Conservation (phyloP, 2,888 invertebrate genomes). For the Plebejus melissa region DNA sequence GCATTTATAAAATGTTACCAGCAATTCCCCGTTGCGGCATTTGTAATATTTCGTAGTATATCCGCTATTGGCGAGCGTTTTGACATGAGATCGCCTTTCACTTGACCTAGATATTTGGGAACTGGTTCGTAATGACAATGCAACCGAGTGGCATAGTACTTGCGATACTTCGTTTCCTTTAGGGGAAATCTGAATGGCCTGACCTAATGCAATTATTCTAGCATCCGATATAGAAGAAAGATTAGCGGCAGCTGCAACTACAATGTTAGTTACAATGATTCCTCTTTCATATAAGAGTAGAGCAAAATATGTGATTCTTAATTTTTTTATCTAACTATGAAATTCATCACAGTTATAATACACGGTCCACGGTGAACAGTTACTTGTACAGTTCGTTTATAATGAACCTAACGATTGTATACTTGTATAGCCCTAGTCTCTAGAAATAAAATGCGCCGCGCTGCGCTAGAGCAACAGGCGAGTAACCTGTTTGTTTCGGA, state of each 20-base stretch:
- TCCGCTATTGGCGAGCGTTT: slow-evolving; percentile 55
- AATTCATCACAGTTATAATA: background rate
- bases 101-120: slow-evolving; percentile 76
- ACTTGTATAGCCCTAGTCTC: slow-evolving; percentile 45
- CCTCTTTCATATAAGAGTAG: background rate
- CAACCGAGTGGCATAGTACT: slow-evolving; percentile 47
- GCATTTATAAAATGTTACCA: slow-evolving; percentile 8
- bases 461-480: slow-evolving; percentile 59
- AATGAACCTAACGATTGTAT: slow-evolving; percentile 33
- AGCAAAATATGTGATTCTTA: background rate
- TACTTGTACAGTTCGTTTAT: slow-evolving; percentile 25
- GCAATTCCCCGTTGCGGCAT: slow-evolving; percentile 22
- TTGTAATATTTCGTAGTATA: slow-evolving; percentile 42
- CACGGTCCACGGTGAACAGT: slow-evolving; percentile 23
- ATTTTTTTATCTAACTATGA: background rate
- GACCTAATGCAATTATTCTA: background rate
- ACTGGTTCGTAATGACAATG: slow-evolving; percentile 72
- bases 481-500: slow-evolving; percentile 69
- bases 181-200: slow-evolving; percentile 35
- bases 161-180: slow-evolving; percentile 43
- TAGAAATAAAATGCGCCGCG: slow-evolving; percentile 57
- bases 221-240: background rate
- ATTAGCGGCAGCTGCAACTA: background rate
- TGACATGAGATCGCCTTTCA: slow-evolving; percentile 72
- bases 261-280: background rate